phyloP scores from a whole-genome alignment of 2,888 invertebrate species.

The Napeogenes inachia region DNA sequence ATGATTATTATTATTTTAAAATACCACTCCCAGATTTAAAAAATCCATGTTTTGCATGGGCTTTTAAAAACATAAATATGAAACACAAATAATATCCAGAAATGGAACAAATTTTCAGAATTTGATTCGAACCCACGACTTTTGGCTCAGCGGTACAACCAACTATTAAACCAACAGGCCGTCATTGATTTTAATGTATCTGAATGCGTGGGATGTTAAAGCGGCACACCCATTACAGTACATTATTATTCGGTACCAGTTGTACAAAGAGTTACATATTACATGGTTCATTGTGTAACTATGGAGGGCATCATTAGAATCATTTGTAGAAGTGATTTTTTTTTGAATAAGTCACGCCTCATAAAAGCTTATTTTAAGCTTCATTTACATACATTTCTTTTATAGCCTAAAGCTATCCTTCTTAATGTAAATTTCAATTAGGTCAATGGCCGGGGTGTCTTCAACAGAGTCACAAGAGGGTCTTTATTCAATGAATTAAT shows the following conservation, averaged over 20 bases:
- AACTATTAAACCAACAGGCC: not conserved
- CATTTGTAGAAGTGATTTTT: not conserved
- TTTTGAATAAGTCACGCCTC: constrained; percentile 1
- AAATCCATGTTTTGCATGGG: too few relatives aligned
- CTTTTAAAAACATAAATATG: too few relatives aligned
- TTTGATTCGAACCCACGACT: too few relatives aligned
- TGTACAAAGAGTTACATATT: not conserved
- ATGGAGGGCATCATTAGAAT: not conserved
- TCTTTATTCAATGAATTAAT: not conserved
- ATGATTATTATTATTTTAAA: too few relatives aligned
- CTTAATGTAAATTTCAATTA: not conserved
- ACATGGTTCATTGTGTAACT: not conserved
- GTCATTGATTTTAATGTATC: not conserved
- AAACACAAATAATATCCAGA: too few relatives aligned
- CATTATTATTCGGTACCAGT: not conserved
- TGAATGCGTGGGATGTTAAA: not conserved
- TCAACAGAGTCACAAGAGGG: not conserved
- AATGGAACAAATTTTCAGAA: too few relatives aligned
- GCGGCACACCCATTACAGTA: not conserved
- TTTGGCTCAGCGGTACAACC: too few relatives aligned
- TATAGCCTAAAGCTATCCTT: not conserved
- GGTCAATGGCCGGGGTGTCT: not conserved
- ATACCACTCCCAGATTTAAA: too few relatives aligned
- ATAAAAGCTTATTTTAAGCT: not conserved
- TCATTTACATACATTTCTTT: too few relatives aligned